Evolutionary conservation across 2,888 invertebrate species (phyloP).

Genomic region (Brenthis hecate): DNA sequence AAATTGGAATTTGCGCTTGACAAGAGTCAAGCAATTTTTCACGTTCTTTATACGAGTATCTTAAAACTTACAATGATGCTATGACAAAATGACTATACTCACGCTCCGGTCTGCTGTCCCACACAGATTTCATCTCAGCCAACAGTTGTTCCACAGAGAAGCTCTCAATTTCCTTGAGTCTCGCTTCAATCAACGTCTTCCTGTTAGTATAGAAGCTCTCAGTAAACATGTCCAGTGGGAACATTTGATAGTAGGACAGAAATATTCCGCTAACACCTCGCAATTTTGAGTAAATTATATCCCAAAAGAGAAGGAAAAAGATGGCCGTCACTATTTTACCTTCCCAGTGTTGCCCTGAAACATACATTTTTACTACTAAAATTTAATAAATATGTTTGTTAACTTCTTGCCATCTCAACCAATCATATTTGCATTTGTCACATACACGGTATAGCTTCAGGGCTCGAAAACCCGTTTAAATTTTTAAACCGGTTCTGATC

Average conservation of each 20-base stretch:
- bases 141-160: conserved; percentile 63
- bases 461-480: no score
- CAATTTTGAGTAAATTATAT: conserved; percentile 84
- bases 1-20: no score
- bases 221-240: conserved; percentile 88
- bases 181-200: conserved; percentile 80
- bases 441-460: no score
- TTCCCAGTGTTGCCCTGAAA: conserved; percentile 87
- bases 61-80: not conserved
- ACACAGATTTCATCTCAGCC: conserved; percentile 63
- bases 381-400: not conserved
- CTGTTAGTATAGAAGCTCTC: conserved; percentile 86
- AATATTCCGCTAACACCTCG: conserved; percentile 82
- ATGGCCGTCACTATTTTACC: conserved; percentile 84
- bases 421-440: no score
- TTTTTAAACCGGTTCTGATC: no score
- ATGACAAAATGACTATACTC: conserved; percentile 43
- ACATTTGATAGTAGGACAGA: conserved; percentile 83
- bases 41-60: no score
- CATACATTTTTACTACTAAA: not conserved
- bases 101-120: conserved; percentile 75
- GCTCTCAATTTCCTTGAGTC: conserved; percentile 63
- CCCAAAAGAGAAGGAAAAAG: conserved; percentile 89
- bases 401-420: not conserved
- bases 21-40: no score